Evolutionary conservation across 2,888 invertebrate genomes (phyloP).

Genomic region (Oithona nana): DNA sequence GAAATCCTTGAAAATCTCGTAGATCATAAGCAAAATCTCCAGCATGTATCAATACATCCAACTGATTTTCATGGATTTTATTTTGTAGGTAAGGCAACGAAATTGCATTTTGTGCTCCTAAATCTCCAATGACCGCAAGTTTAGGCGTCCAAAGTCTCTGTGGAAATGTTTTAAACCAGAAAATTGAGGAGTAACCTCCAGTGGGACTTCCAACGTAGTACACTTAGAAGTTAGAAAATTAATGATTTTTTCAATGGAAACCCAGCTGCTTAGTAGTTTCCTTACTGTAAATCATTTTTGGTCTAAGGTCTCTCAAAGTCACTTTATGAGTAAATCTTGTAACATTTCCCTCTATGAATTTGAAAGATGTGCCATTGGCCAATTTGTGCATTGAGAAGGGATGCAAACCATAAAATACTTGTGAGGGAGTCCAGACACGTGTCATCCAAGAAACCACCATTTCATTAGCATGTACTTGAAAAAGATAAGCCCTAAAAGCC

Average conservation of each 20-base stretch:
- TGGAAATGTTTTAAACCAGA: not conserved
- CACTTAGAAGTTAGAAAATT: not conserved
- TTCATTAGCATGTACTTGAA: not conserved
- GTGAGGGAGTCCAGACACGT: not conserved
- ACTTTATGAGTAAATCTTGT: not conserved
- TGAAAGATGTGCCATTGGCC: not conserved
- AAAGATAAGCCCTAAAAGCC: not conserved
- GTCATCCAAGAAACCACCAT: not conserved
- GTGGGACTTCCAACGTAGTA: not conserved
- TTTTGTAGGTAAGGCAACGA: conserved; percentile 61
- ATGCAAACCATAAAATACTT: not conserved
- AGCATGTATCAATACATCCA: conserved; percentile 73
- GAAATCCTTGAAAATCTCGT: conserved; percentile 40
- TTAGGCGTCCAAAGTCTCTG: conserved; percentile 47
- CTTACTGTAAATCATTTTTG: not conserved
- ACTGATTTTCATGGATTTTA: conserved; percentile 55
- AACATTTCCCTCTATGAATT: not conserved
- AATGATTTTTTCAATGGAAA: not conserved
- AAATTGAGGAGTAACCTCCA: not conserved
- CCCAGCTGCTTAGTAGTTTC: not conserved
- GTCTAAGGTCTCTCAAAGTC: not conserved
- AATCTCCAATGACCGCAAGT: conserved; percentile 74
- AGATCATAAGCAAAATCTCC: conserved; percentile 92
- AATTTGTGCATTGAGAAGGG: not conserved
- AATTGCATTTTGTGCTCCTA: conserved; percentile 79